Evolutionary conservation across 2,113 vertebrate genomes (phyloP), one percentile per base, ranked within the genome.

Genomic region (Astatoreochromis straeleni): DNA sequence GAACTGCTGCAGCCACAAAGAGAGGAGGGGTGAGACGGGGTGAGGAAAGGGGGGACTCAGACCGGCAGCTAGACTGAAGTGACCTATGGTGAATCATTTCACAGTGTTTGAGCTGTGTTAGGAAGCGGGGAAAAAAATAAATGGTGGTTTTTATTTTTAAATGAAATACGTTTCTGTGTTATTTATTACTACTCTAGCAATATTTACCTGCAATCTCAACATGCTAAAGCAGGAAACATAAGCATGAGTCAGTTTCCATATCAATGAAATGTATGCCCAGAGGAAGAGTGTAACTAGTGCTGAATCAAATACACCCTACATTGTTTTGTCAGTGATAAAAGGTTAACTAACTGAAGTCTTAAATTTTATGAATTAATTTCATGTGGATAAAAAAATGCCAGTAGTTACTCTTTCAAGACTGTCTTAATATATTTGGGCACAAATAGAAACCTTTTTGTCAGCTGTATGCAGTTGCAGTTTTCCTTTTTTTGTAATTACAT

Each of bases 41-140:
- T 53, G 63, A 63, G 80, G 17, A 21, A 91, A 87, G 93, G 96
- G 96, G 95, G 95, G 87, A 93, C 92, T 95, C 87, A 90, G 95
- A 96, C 93, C 79, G 85, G 80, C 95, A 92, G 89, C 94, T 82
- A 83, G 84, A 92, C 85, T 58, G n/a, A 89, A 16, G 42, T 51
- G 35, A 83, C 80, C 70, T 51, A 31, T 9, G 26, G 45, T 13
- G 80, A 70, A 85, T 90, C 55, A 85, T 84, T 85, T 82, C 21
- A 24, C 75, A 21, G 24, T 58, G 79, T 86, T 89, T 73, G 3
- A 3, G 79, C 33, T 70, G 11, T 29, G 45, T 40, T 86, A 33
- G 19, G 63, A 78, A 45, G 26, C 1, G 0, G 16, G 24, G 0
- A 0, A 0, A 0, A 5, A n/a, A 78, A 78, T 6, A 33, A 51